These are phyloP conservation scores for Dermatophagoides farinae DNA, from an alignment of 1,140 invertebrate genomes.

Conservation along the genomic window DNA sequence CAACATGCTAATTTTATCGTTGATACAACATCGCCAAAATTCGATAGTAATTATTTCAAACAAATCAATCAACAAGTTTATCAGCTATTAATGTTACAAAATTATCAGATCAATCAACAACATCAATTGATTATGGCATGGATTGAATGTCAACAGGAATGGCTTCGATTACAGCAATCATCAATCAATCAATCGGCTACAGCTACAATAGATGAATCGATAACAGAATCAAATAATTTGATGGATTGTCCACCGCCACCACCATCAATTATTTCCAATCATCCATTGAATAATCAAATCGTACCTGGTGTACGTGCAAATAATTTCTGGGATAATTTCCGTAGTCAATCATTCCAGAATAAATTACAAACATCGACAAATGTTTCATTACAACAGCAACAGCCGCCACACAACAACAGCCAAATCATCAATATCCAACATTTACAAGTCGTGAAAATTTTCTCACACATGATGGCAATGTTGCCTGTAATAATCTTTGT, in stretches of 20 bases:
- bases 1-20: too few species aligned
- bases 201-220: neutral
- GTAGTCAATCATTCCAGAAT: constrained; percentile 1
- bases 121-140: neutral
- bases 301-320: neutral
- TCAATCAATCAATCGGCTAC: neutral
- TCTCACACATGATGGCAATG: too few species aligned
- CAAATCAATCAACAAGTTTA: neutral
- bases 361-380: constrained; percentile 6
- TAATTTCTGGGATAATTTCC: constrained; percentile 4
- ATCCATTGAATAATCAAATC: neutral
- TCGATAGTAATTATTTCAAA: neutral
- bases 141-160: constrained; percentile 4
- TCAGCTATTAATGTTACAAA: constrained; percentile 6
- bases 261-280: neutral
- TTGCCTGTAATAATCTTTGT: too few species aligned
- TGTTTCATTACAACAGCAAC: neutral
- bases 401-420: too few species aligned
- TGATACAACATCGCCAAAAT: neutral
- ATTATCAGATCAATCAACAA: constrained; percentile 6
- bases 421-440: too few species aligned
- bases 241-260: neutral
- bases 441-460: too few species aligned
- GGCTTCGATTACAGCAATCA: neutral
- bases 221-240: neutral